Conservation (phyloP, 2,888 invertebrate species). For the Odontocolon sp. region DNA sequence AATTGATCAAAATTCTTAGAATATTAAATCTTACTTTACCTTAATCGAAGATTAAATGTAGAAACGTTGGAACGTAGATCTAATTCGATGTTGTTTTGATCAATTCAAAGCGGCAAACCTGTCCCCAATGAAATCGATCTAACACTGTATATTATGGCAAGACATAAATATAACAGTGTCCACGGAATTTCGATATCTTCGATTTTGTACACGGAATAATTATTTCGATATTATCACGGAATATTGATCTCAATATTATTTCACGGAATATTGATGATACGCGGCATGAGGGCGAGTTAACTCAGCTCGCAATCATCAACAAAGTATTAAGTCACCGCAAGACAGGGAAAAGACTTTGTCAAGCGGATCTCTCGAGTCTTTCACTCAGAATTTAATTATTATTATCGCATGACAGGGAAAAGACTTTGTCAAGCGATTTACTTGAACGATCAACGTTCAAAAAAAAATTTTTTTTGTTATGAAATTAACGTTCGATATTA, state of each 20-base stretch:
- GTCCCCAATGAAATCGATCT: not conserved
- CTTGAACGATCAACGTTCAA: too few species aligned
- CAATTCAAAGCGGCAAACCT: too few species aligned
- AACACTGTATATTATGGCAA: not conserved
- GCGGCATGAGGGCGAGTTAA: not conserved
- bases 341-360: conserved; percentile 15
- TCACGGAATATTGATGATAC: not conserved
- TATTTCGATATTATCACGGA: not conserved
- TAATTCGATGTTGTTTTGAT: not conserved
- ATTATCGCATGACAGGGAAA: not conserved
- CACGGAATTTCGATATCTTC: not conserved
- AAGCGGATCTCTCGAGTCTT: not conserved
- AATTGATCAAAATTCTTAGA: too few species aligned
- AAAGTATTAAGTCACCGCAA: not conserved
- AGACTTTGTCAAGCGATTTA: not conserved
- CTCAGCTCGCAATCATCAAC: not conserved
- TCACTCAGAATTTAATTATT: not conserved
- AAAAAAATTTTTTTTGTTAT: not conserved
- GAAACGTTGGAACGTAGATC: not conserved
- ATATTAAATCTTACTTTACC: too few species aligned
- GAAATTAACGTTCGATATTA: too few species aligned
- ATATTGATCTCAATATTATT: not conserved
- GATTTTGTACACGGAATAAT: not conserved
- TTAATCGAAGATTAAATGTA: too few species aligned
- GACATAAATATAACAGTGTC: not conserved